These are phyloP conservation scores for Geophilus truncorum DNA, from an alignment of 2,888 invertebrate genomes.

Conservation along the genomic window DNA sequence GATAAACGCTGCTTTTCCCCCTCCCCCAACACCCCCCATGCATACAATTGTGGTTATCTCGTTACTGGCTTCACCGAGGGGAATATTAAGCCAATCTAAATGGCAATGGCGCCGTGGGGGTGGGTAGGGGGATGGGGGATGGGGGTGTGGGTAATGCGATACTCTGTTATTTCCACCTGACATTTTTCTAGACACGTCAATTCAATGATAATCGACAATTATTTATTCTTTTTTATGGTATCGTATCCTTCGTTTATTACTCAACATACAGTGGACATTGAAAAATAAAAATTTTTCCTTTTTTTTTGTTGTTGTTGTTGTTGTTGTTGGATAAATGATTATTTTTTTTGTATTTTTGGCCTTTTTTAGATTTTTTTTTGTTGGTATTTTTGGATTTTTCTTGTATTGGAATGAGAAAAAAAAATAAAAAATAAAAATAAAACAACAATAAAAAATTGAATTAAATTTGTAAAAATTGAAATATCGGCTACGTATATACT, in stretches of 20 bases:
- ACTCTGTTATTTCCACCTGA: background rate
- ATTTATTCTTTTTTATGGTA: background rate
- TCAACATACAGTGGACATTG: background rate
- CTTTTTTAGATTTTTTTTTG: no score
- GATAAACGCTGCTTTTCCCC: background rate
- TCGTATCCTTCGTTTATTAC: conserved; percentile 5
- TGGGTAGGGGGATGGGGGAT: no score
- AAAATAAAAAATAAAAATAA: no score
- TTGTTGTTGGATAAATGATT: no score
- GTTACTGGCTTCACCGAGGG: background rate
- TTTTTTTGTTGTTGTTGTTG: background rate
- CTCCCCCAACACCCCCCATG: background rate
- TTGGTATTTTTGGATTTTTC: no score
- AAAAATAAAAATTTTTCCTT: background rate
- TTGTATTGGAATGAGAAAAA: no score
- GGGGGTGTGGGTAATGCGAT: background rate
- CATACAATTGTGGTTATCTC: conserved; percentile 10
- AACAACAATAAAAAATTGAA: no score
- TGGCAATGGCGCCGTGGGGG: no score
- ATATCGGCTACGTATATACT: no score
- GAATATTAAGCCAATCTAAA: conserved; percentile 2
- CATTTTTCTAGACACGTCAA: background rate
- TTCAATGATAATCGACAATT: background rate
- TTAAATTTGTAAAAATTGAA: no score
- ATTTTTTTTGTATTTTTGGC: no score